Base-by-base conservation (phyloP, 1,140 invertebrate genomes). In the Chironomus striatipennis region DNA sequence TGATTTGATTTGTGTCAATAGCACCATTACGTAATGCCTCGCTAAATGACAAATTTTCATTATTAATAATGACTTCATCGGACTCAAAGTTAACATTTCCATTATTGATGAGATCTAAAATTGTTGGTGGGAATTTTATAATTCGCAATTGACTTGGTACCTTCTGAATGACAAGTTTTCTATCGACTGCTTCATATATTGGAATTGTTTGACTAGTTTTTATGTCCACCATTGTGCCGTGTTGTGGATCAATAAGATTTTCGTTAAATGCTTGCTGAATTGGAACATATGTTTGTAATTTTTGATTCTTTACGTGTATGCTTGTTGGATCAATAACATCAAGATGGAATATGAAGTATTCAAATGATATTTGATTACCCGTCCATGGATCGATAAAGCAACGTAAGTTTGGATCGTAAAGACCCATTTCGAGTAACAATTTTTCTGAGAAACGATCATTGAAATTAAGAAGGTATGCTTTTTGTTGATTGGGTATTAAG, bases 131-230 rank as follows among this genome's bases (percentile, higher is more conserved):
- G 77, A 77, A 83, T 76, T 75, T 78, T 77, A 78, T 83, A 21
- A 70, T 21, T 7, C 65, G 17, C 17, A 20, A 80, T 77, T 85
- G 83, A 79, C 88, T 80, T 74, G 87, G 84, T 80, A 81, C 77
- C 76, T 84, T 83, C 79, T 88, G 85, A 57, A 89, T 87, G 76
- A 93, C 90, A 87, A 89, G 89, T 57, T 87, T 86, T 65, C 88
- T 81, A 78, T 91, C 87, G 47, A 95, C 86, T 76, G 93, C 94
- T 80, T 95, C 91, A 82, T 94, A 90, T 82, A 96, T 94, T 6
- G 91, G 87, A 64, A 96, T 87, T 73, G 89, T 87, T 79, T 91
- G 89, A 8, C 93, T 93, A 21, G 88, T 92, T 81, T 90, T 90
- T 9, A 90, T 89, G 85, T 97, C 91, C 5, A 94, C 88, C 87